Evolutionary conservation across 1,140 invertebrate species (phyloP), one percentile per base, ranked within the genome.

Genomic region (Physella acuta): DNA sequence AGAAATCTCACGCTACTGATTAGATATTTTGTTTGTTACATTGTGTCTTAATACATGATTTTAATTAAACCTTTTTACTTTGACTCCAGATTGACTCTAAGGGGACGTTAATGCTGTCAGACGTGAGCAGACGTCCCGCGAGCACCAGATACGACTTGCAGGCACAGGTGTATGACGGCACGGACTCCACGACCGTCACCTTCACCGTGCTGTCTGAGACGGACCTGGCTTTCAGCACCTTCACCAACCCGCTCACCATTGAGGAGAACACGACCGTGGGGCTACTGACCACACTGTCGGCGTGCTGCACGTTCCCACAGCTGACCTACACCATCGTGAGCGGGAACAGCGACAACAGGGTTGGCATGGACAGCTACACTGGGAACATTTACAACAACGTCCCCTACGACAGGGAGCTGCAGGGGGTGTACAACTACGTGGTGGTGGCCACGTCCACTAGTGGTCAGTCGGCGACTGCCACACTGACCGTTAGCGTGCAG

Each of bases 71-170:
- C n/a, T n/a, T n/a, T n/a, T n/a, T n/a, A n/a, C n/a, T n/a, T n/a
- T n/a, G n/a, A n/a, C n/a, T n/a, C n/a, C n/a, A n/a, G n/a, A n/a
- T n/a, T n/a, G n/a, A n/a, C n/a, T n/a, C n/a, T n/a, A n/a, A n/a
- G n/a, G n/a, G n/a, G n/a, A n/a, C n/a, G n/a, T n/a, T n/a, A n/a
- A n/a, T n/a, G n/a, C n/a, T n/a, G n/a, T n/a, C n/a, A n/a, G n/a
- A n/a, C n/a, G n/a, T n/a, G n/a, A n/a, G n/a, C n/a, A n/a, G n/a
- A n/a, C n/a, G n/a, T n/a, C n/a, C n/a, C n/a, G n/a, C n/a, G n/a
- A n/a, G n/a, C n/a, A n/a, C n/a, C n/a, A n/a, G n/a, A n/a, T 63
- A 63, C 61, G n/a, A 39, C 34, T 20, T 63, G 61, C 16, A 33
- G 20, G 33, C 44, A 33, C 14, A 44, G 16, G 61, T 44, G 5